A percentile compares a stretch with the other conserved stretches of the same genome.
Conservation (phyloP, 2,888 invertebrate species). For the Drosophila eohydei region DNA sequence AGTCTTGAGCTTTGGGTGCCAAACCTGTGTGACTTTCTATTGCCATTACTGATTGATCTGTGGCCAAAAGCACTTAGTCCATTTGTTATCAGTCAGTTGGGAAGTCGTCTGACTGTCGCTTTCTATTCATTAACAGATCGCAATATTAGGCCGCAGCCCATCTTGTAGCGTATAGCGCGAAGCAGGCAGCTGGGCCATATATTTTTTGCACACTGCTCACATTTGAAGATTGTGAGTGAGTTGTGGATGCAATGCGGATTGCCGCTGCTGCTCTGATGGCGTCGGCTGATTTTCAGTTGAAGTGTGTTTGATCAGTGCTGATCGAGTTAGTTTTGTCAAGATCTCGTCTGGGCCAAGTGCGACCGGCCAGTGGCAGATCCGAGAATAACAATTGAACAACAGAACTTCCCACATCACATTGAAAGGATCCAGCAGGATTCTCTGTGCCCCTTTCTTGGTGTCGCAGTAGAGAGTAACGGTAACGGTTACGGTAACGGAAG, state of each 20-base stretch:
- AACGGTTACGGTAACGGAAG: conserved; percentile 50
- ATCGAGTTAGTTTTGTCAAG: conserved; percentile 83
- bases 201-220: conserved; percentile 49
- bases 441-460: conserved; percentile 3
- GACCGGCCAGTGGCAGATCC: conserved; percentile 42
- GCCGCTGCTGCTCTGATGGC: conserved; percentile 29
- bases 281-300: conserved; percentile 69
- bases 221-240: conserved; percentile 30
- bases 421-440: conserved; percentile 54
- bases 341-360: conserved; percentile 83
- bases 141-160: conserved; percentile 31
- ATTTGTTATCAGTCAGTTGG: conserved; percentile 43
- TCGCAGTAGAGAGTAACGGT: conserved; percentile 15
- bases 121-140: conserved; percentile 55
- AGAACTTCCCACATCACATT: conserved; percentile 7
- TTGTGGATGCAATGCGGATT: conserved; percentile 41
- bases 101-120: conserved; percentile 14
- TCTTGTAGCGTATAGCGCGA: conserved; percentile 58
- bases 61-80: conserved; percentile 51
- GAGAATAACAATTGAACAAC: conserved; percentile 14
- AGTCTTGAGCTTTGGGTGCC: conserved; percentile 23
- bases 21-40: conserved; percentile 55
- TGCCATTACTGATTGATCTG: conserved; percentile 64
- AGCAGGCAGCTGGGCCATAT: conserved; percentile 51
- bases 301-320: conserved; percentile 82